These are phyloP conservation scores for Montipora cactus DNA, from an alignment of 64 coral and sea anemone genomes.

Conservation along the genomic window DNA sequence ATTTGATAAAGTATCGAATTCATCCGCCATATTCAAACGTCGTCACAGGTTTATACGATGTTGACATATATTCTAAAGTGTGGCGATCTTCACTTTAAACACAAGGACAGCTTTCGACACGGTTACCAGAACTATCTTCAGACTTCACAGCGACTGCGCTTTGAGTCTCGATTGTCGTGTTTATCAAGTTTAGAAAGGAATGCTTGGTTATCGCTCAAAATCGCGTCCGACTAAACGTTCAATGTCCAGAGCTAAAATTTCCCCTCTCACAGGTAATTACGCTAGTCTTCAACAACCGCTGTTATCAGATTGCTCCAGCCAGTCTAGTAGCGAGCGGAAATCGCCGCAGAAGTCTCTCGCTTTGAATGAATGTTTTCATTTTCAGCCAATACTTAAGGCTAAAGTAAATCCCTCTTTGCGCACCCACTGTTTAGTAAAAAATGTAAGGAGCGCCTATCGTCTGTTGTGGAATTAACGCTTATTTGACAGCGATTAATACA, in stretches of 20 bases:
- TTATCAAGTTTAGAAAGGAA: not conserved
- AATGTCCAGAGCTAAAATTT: constrained; percentile 33
- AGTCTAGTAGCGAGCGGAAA: constrained; percentile 38
- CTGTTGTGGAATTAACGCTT: not conserved
- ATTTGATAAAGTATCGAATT: constrained; percentile 13
- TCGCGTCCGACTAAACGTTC: constrained; percentile 5
- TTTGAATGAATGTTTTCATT: not conserved
- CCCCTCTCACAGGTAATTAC: constrained; percentile 35
- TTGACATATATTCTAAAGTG: constrained; percentile 6
- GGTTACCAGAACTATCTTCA: not conserved
- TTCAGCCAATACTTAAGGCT: not conserved
- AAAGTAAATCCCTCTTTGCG: not conserved
- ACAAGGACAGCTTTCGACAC: not conserved
- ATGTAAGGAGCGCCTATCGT: not conserved
- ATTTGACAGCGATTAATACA: constrained; percentile 7
- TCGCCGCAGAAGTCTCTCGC: not conserved
- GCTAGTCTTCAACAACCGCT: constrained; percentile 13
- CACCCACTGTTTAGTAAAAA: not conserved
- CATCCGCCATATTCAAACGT: constrained; percentile 23
- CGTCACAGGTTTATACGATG: not conserved
- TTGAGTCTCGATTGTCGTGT: not conserved
- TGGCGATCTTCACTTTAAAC: not conserved
- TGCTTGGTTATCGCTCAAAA: constrained; percentile 10
- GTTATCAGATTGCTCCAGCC: constrained; percentile 47
- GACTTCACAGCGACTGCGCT: not conserved